These are phyloP conservation scores for Geopemphigus sp. DNA, from an alignment of 1,140 invertebrate genomes.

Conservation along the genomic window DNA sequence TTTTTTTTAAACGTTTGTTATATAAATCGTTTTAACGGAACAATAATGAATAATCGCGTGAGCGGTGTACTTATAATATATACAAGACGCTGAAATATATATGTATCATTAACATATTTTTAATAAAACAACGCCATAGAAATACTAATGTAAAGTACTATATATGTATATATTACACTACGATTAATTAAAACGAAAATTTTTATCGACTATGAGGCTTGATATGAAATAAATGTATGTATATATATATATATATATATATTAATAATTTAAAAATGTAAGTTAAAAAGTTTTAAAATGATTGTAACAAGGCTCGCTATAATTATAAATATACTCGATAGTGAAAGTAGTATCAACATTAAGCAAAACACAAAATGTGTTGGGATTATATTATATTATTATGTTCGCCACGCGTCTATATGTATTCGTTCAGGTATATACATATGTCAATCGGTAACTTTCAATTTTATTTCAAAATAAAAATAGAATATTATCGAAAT, in stretches of 20 bases:
- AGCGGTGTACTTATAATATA: too few relatives aligned
- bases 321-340: not conserved
- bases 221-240: too few relatives aligned
- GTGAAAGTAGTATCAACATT: conserved; percentile 2
- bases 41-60: too few relatives aligned
- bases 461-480: not conserved
- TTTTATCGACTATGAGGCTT: too few relatives aligned
- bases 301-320: not conserved
- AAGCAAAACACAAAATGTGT: not conserved
- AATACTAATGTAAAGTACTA: too few relatives aligned
- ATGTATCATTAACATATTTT: not conserved
- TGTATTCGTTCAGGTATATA: not conserved
- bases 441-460: not conserved
- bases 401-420: not conserved
- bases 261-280: too few relatives aligned
- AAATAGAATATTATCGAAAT: too few relatives aligned
- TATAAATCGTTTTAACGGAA: too few relatives aligned
- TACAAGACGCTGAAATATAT: not conserved
- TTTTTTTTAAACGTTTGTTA: too few relatives aligned
- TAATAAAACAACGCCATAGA: not conserved
- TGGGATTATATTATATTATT: not conserved
- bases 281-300: not conserved
- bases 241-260: too few relatives aligned
- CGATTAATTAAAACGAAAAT: too few relatives aligned
- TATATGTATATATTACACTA: too few relatives aligned